Base-by-base conservation (phyloP, 2,113 vertebrate genomes). In the Sorex fumeus region DNA sequence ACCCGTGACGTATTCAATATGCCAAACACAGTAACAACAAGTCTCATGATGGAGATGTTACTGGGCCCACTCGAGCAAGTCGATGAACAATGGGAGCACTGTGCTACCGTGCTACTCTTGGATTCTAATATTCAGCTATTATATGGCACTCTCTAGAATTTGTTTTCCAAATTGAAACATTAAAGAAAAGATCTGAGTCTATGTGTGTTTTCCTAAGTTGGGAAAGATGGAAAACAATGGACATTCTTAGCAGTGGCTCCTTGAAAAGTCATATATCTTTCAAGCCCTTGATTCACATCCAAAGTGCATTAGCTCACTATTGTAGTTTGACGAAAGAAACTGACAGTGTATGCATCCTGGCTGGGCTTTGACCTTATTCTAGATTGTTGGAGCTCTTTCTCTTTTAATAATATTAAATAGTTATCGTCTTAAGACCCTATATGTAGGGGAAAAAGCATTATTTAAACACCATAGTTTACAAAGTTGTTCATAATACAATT, bases 91-190 rank as follows among this genome's bases (percentile, higher is more conserved):
- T n/a, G n/a, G n/a, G n/a, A n/a, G n/a, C n/a, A n/a, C n/a, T n/a
- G n/a, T n/a, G n/a, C n/a, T n/a, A n/a, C n/a, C n/a, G n/a, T n/a
- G n/a, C n/a, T 40, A 62, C 16, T 27, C 16, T 74, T 57, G 60
- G 16, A 75, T 1, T 60, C 57, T 45, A 78, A 21, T 50, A 76
- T 9, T 32, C 57, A 23, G 57, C 57, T 60, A 23, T 60, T 23
- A 60, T 8, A 60, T 60, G 43, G 30, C 80, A 16, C 60, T 53
- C 2, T 75, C 40, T 53, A 70, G 3, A 25, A 47, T 66, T 80
- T 43, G 16, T 36, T 80, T 91, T 87, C 69, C 23, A 75, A 70
- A 86, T 71, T 23, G 79, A 72, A 80, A 70, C 40, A 81, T 92
- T 72, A 72, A 53, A 62, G 36, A 71, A 89, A 79, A 23, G 27